Percentiles rank a stretch among this genome's conserved stretches.
These are phyloP conservation scores for Physocephala rufipes DNA, from an alignment of 2,888 invertebrate species.

Conservation along the genomic window DNA sequence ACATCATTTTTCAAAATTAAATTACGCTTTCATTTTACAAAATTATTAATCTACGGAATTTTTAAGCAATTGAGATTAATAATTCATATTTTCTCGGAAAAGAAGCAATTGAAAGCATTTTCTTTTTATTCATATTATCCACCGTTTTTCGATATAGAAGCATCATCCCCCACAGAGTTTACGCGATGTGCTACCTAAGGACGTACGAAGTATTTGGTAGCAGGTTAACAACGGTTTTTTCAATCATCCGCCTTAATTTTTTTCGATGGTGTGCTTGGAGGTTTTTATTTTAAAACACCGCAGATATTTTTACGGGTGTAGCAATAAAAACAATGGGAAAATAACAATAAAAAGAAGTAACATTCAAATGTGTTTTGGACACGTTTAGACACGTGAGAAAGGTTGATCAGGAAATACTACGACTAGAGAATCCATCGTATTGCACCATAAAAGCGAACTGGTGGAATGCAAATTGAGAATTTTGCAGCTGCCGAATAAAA, in stretches of 20 bases:
- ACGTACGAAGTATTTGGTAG: slow-evolving; percentile 6
- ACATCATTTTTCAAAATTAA: not conserved
- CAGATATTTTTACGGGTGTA: too few species aligned
- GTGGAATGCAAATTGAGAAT: not conserved
- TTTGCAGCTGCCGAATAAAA: not conserved
- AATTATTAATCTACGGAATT: not conserved
- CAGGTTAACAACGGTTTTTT: slow-evolving; percentile 27
- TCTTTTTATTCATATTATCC: slow-evolving; percentile 15
- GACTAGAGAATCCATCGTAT: too few species aligned
- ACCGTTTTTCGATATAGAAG: not conserved
- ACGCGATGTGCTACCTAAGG: not conserved
- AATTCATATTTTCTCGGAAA: slow-evolving; percentile 23
- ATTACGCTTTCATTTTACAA: not conserved
- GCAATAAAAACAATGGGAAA: slow-evolving; percentile 20
- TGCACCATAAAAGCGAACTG: too few species aligned
- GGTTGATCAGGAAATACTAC: too few species aligned
- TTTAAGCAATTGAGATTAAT: slow-evolving; percentile 29
- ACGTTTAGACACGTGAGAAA: not conserved
- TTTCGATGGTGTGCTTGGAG: not conserved
- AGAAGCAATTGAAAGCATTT: slow-evolving; percentile 6
- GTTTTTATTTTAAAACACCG: slow-evolving; percentile 2
- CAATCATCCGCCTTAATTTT: not conserved
- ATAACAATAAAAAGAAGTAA: slow-evolving; percentile 6
- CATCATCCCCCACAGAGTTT: slow-evolving; percentile 14
- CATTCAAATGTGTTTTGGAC: slow-evolving; percentile 28